Conservation (phyloP, 2,888 invertebrate genomes). For the Lasioglossum figueresi region DNA sequence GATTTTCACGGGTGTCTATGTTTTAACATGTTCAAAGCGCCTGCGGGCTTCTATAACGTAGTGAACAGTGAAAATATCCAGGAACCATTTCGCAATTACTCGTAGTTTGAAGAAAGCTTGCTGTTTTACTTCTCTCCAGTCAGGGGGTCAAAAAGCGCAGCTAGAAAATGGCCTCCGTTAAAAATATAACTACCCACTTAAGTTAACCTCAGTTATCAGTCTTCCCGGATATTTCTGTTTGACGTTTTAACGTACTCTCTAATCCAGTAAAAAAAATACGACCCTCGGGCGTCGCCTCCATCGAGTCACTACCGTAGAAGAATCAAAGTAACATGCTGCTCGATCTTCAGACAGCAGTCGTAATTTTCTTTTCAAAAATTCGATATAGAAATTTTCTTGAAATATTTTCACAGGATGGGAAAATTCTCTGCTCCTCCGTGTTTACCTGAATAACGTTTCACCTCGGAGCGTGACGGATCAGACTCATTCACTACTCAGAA, state of each 20-base stretch:
- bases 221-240: constrained; percentile 62
- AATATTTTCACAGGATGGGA: neutral
- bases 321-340: constrained; percentile 3
- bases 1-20: neutral
- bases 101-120: neutral
- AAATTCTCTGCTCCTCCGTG: too few species aligned
- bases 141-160: constrained; percentile 31
- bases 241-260: constrained; percentile 50
- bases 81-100: constrained; percentile 13
- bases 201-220: constrained; percentile 64
- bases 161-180: constrained; percentile 43
- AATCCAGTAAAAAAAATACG: constrained; percentile 65
- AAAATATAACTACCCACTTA: constrained; percentile 51
- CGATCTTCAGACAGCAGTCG: neutral
- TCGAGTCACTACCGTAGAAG: neutral
- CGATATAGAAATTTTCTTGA: neutral
- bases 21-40: neutral
- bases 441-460: too few species aligned
- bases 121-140: neutral
- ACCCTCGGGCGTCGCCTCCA: constrained; percentile 17
- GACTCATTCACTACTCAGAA: too few species aligned
- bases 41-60: neutral
- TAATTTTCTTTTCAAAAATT: neutral
- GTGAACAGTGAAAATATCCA: constrained; percentile 17
- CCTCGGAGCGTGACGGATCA: too few species aligned